Conservation (phyloP, 2,888 invertebrate species). For the Sminthurides aquaticus region DNA sequence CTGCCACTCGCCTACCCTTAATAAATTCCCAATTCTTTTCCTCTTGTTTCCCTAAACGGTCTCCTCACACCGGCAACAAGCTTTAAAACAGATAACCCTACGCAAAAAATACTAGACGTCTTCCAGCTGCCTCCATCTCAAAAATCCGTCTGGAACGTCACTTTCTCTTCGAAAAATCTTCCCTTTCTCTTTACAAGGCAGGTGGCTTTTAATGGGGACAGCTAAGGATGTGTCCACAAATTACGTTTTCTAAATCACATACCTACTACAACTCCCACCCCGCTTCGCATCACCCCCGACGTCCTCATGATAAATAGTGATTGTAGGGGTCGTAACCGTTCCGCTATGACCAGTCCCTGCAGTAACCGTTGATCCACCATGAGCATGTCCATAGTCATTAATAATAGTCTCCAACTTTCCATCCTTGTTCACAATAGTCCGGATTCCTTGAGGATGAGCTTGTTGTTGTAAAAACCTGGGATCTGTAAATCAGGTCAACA, state of each 20-base stretch:
- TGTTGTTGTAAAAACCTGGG: neutral
- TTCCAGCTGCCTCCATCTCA: too few relatives aligned
- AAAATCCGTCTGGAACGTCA: too few relatives aligned
- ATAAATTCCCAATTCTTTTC: too few relatives aligned
- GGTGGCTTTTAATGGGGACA: too few relatives aligned
- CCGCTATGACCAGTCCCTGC: constrained; percentile 44
- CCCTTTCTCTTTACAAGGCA: too few relatives aligned
- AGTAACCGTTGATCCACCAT: constrained; percentile 45
- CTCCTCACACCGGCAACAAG: too few relatives aligned
- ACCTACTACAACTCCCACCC: constrained; percentile 47
- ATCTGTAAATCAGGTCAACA: neutral
- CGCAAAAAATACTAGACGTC: too few relatives aligned
- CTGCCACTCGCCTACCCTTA: too few relatives aligned
- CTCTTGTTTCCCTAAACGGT: too few relatives aligned
- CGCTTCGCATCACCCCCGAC: neutral
- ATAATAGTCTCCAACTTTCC: constrained; percentile 56
- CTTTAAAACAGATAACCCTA: too few relatives aligned
- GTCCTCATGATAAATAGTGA: constrained; percentile 31
- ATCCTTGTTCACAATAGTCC: constrained; percentile 45
- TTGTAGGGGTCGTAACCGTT: constrained; percentile 44
- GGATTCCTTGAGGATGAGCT: constrained; percentile 42
- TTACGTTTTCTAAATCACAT: constrained; percentile 32
- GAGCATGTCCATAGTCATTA: constrained; percentile 52
- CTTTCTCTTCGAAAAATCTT: too few relatives aligned
- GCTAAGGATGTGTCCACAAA: too few relatives aligned